phyloP scores from a whole-genome alignment of 1,140 invertebrate genomes.

The Drosophila rhopaloa region DNA sequence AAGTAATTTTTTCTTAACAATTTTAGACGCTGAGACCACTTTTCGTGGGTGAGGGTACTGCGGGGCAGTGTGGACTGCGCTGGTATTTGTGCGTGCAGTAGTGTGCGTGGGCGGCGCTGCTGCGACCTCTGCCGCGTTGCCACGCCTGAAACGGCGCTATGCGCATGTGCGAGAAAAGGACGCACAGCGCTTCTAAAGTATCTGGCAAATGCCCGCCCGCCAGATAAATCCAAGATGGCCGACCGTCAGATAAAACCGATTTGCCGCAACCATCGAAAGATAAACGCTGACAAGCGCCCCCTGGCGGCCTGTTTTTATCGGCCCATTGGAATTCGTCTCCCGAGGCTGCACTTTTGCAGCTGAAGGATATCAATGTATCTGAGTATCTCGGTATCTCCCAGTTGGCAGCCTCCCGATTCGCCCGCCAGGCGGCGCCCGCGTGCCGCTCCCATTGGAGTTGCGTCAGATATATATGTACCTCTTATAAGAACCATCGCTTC shows the following conservation, averaged over 20 bases:
- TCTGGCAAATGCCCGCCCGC: slow-evolving; percentile 34
- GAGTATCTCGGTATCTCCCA: slow-evolving; percentile 19
- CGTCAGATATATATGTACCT: slow-evolving; percentile 22
- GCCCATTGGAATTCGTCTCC: slow-evolving; percentile 42
- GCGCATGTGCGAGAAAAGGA: slow-evolving; percentile 78
- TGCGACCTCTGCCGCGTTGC: slow-evolving; percentile 45
- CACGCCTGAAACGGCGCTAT: slow-evolving; percentile 56
- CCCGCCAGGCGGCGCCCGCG: slow-evolving; percentile 47
- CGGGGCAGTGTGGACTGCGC: slow-evolving; percentile 11
- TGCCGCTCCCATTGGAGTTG: slow-evolving; percentile 22
- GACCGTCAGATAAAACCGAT: slow-evolving; percentile 56
- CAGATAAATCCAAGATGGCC: slow-evolving; percentile 79
- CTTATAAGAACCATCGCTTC: slow-evolving; percentile 16
- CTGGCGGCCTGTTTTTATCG: slow-evolving; percentile 50
- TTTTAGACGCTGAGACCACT: slow-evolving; percentile 33
- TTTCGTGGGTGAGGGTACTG: slow-evolving; percentile 1
- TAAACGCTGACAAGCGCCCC: slow-evolving; percentile 19
- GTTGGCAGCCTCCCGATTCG: slow-evolving; percentile 46
- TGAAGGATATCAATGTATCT: slow-evolving; percentile 27
- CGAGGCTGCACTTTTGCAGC: slow-evolving; percentile 28
- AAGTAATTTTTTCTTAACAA: neutral
- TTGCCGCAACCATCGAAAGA: slow-evolving; percentile 15
- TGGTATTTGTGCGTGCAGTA: slow-evolving; percentile 58
- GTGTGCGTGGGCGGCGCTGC: slow-evolving; percentile 58
- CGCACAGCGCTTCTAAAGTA: slow-evolving; percentile 44